These are phyloP conservation scores for Oreotrochilus melanogaster DNA, from an alignment of 2,113 vertebrate species.

Conservation along the genomic window DNA sequence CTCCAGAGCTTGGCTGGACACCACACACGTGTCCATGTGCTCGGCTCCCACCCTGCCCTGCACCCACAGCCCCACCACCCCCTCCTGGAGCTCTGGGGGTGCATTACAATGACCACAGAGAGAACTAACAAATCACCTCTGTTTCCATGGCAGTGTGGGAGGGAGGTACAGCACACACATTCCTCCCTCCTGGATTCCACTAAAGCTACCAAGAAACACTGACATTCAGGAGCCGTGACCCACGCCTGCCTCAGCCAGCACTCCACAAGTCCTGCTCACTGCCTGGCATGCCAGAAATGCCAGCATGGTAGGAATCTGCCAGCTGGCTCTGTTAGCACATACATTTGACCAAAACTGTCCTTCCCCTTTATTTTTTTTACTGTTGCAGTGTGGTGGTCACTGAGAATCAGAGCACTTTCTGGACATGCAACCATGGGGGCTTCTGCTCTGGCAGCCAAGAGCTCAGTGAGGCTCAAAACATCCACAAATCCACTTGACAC, in stretches of 20 bases:
- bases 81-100: background rate
- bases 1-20: background rate
- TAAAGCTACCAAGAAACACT: background rate
- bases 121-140: background rate
- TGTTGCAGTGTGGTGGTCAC: background rate
- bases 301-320: background rate
- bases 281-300: background rate
- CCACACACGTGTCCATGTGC: rapidly evolving
- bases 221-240: constrained; percentile 17
- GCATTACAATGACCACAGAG: background rate
- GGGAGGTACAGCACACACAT: background rate
- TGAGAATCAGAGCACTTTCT: background rate
- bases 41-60: rapidly evolving
- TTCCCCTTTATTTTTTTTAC: background rate
- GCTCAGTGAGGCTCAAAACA: background rate
- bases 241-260: background rate
- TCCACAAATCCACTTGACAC: background rate
- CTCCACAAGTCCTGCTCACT: background rate
- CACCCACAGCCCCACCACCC: background rate
- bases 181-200: constrained; percentile 11
- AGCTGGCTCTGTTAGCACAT: background rate
- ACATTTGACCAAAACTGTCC: background rate
- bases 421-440: background rate
- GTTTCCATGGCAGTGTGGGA: background rate
- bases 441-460: background rate